Percentiles rank a stretch among this genome's conserved stretches.
These are phyloP conservation scores for Pandion haliaetus DNA, from an alignment of 2,113 vertebrate species.

Conservation along the genomic window DNA sequence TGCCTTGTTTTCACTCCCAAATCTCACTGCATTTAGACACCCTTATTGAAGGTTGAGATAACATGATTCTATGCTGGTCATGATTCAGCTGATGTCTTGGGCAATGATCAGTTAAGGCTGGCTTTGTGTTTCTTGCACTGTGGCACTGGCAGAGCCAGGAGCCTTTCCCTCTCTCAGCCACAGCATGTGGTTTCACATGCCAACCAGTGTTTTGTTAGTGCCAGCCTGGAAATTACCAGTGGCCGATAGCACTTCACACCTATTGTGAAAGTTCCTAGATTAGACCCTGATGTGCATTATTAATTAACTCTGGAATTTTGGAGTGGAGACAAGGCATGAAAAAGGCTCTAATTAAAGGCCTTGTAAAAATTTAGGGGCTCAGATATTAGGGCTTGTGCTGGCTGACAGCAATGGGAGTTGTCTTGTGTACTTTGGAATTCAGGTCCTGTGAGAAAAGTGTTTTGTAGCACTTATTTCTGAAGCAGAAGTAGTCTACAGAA, in stretches of 20 bases:
- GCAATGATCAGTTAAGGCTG: background rate
- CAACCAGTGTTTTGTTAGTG: background rate
- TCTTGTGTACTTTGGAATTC: background rate
- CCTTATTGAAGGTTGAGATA: background rate
- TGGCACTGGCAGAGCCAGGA: background rate
- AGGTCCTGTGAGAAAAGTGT: background rate
- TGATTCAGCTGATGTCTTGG: background rate
- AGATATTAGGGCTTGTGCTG: background rate
- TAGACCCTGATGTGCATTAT: background rate
- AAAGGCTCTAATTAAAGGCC: background rate
- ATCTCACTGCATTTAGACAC: background rate
- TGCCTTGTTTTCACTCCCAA: background rate
- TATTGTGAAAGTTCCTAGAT: background rate
- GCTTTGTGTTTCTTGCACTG: background rate
- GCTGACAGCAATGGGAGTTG: background rate
- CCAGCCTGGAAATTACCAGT: background rate
- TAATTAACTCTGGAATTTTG: background rate
- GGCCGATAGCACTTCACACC: background rate
- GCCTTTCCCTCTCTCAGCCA: background rate
- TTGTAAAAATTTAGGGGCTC: background rate
- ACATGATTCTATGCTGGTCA: background rate
- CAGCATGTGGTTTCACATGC: background rate
- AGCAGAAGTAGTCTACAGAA: background rate
- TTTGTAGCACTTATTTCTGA: background rate
- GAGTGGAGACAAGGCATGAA: background rate